Conservation (phyloP, 1,140 invertebrate species). For the Araneus ventricosus region DNA sequence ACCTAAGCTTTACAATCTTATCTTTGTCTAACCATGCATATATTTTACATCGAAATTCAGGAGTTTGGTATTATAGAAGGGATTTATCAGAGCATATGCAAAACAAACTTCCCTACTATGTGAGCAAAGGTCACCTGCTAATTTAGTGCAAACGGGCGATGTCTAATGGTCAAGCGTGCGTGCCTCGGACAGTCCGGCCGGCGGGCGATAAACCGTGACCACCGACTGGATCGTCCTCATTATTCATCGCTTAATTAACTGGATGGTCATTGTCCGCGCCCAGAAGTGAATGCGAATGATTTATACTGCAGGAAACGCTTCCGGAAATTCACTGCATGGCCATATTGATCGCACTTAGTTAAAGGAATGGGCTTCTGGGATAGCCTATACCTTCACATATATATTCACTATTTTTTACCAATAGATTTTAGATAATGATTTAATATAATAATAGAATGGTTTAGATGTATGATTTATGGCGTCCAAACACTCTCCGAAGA, state of each 20-base stretch:
- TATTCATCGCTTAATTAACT: constrained; percentile 38
- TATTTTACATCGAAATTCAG: background rate
- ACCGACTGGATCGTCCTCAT: background rate
- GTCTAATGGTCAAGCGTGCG: background rate
- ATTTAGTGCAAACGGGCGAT: background rate
- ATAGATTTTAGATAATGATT: too few species aligned
- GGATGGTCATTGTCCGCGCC: background rate
- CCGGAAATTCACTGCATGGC: background rate
- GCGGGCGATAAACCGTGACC: constrained; percentile 2
- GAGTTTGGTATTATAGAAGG: background rate
- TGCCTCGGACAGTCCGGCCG: background rate
- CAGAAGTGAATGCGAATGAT: constrained; percentile 5
- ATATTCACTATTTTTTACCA: too few species aligned
- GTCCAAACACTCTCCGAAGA: too few species aligned
- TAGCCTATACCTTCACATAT: background rate
- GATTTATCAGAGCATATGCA: background rate
- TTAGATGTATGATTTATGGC: too few species aligned
- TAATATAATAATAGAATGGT: too few species aligned
- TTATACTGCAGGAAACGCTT: background rate
- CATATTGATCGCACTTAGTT: too few species aligned
- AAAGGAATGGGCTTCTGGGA: too few species aligned
- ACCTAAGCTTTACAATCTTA: background rate
- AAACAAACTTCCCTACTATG: background rate
- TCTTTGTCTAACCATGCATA: background rate
- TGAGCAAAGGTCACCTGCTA: too few species aligned